Evolutionary conservation across 2,888 invertebrate genomes (phyloP), one percentile per base, ranked within the genome.

Genomic region (Seladonia tumulorum): DNA sequence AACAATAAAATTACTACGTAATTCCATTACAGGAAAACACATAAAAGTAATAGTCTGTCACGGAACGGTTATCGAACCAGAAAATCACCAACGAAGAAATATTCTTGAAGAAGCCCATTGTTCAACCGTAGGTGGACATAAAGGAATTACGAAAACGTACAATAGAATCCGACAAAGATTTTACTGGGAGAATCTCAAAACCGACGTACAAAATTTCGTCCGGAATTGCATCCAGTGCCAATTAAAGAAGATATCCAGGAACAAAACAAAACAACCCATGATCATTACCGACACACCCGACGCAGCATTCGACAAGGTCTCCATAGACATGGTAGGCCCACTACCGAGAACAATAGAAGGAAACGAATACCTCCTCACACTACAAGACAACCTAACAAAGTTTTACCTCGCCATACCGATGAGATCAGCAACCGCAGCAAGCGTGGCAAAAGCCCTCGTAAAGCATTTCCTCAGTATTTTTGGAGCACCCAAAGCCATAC

Each of bases 271-370:
- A 22, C 80, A 86, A 74, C 88, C 88, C 0, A 84, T 88, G 84
- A 29, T 82, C 0, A 79, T 88, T 1, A 87, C 87, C 0, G 85
- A 88, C 25, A 88, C 60, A 3, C 57, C 78, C 5, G n/a, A 72
- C 1, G 12, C 72, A 35, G 75, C 75, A 16, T 75, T 75, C n/a
- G 87, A 87, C 10, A 85, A 87, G 68, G 74, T 87, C 4, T 76
- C 85, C 2, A 83, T 87, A 76, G 87, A 87, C 70, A 85, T 83
- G 35, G 85, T 87, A 0, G 87, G 81, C 12, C 85, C 87, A 12
- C 53, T 87, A 49, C 85, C 85, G 10, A 66, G 22, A 35, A 57
- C 75, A 5, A 39, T 60, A 53, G 73, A 72, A 0, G 47, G 16
- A 57, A 82, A 53, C 1, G 70, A 39, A 3, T 76, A 77, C 73